Percentiles rank a stretch among this genome's conserved stretches.
These are phyloP conservation scores for Bolinopsis microptera DNA, from an alignment of 37 sponge, comb jelly and placozoan genomes.

Conservation along the genomic window DNA sequence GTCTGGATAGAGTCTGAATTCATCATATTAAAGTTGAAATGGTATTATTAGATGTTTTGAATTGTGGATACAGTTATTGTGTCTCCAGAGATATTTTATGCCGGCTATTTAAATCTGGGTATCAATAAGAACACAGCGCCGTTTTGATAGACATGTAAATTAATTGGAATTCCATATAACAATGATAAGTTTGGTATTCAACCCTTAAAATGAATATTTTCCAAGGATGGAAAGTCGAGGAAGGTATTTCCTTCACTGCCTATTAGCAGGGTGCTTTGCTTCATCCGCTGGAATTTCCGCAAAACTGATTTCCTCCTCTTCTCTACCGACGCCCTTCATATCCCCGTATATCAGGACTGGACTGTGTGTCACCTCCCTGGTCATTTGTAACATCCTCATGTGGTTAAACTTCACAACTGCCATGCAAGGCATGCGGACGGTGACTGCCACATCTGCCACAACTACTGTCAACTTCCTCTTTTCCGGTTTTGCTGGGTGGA, in stretches of 20 bases:
- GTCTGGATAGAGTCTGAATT: too few species aligned
- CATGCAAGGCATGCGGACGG: constrained; percentile 41
- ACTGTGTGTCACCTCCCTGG: not conserved
- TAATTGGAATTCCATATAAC: too few species aligned
- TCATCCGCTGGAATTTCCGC: constrained; percentile 41
- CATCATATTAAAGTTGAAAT: too few species aligned
- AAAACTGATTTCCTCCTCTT: constrained; percentile 3
- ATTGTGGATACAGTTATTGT: too few species aligned
- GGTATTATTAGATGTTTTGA: too few species aligned
- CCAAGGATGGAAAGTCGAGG: not conserved
- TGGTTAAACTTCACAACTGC: constrained; percentile 61
- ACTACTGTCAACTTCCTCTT: constrained; percentile 45
- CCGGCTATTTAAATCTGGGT: too few species aligned
- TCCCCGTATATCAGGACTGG: not conserved
- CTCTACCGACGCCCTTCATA: not conserved
- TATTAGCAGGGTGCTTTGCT: constrained; percentile 17
- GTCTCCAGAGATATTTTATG: too few species aligned
- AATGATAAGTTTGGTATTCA: too few species aligned
- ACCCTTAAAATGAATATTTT: too few species aligned
- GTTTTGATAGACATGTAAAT: too few species aligned
- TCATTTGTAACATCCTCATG: constrained; percentile 45
- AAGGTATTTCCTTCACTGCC: not conserved
- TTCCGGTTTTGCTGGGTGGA: not conserved
- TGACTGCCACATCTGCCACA: constrained; percentile 6
- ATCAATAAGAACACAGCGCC: too few species aligned